A percentile compares a stretch with the other conserved stretches of the same genome.
These are phyloP conservation scores for Potorous gilbertii DNA, from an alignment of 2,797 vertebrate genomes.

Conservation along the genomic window DNA sequence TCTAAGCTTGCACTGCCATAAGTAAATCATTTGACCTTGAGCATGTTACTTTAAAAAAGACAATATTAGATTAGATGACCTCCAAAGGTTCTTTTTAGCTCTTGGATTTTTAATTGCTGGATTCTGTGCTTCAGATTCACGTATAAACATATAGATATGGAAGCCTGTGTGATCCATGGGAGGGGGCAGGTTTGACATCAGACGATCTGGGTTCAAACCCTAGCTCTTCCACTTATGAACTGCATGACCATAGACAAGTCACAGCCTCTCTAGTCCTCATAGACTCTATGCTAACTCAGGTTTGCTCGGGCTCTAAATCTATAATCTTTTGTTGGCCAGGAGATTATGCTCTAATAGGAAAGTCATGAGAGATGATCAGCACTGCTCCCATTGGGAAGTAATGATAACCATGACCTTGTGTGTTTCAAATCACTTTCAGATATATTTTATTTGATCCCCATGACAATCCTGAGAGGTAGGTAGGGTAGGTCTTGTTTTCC, in stretches of 20 bases:
- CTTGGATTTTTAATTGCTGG: neutral
- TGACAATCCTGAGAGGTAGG: neutral
- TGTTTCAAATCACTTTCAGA: neutral
- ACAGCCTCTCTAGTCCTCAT: neutral
- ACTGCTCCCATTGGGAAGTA: fast-evolving
- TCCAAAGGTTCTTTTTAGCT: neutral
- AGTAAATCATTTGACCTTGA: neutral
- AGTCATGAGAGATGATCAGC: neutral
- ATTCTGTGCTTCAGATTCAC: neutral
- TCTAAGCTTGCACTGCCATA: neutral
- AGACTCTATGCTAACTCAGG: neutral
- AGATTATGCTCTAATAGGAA: neutral
- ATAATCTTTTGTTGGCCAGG: neutral
- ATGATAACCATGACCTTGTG: neutral
- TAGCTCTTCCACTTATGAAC: neutral
- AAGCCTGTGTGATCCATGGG: neutral
- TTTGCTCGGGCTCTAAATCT: neutral
- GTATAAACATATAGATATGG: neutral
- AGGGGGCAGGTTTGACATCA: neutral
- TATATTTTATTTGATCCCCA: neutral
- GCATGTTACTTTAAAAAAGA: neutral
- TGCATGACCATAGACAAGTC: neutral
- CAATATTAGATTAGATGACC: neutral
- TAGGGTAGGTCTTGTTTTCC: too few relatives aligned
- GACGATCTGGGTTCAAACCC: neutral